Evolutionary conservation across 1,140 invertebrate genomes (phyloP).

Genomic region (Eueides isabella): DNA sequence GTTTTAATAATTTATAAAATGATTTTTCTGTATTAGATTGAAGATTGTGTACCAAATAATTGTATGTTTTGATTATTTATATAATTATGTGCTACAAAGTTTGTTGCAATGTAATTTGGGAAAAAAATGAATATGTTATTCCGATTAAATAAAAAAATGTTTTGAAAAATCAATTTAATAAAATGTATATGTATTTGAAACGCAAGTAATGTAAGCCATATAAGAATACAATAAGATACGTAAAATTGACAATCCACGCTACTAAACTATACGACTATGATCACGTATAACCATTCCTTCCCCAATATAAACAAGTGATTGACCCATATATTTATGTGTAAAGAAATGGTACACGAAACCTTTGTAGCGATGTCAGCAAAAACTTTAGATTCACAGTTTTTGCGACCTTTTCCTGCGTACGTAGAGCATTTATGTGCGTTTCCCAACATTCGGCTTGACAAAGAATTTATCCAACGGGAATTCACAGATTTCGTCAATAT

Average conservation of each 20-base stretch:
- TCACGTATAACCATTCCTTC: conserved; percentile 23
- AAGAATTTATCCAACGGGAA: conserved; percentile 36
- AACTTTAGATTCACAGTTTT: conserved; percentile 42
- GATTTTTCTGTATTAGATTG: too few species aligned
- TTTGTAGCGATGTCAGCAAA: conserved; percentile 49
- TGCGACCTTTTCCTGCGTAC: conserved; percentile 42
- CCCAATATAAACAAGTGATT: conserved; percentile 54
- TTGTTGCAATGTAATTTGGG: too few species aligned
- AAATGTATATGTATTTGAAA: too few species aligned
- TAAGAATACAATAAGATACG: neutral
- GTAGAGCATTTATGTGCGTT: conserved; percentile 24
- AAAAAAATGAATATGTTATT: too few species aligned
- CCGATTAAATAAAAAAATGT: too few species aligned
- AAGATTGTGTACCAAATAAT: too few species aligned
- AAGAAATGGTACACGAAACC: conserved; percentile 29
- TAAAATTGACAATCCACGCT: conserved; percentile 8
- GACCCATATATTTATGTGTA: conserved; percentile 47
- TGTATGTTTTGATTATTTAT: too few species aligned
- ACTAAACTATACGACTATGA: neutral
- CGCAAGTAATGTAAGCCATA: too few species aligned
- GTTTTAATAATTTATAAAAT: neutral
- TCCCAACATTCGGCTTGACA: conserved; percentile 30
- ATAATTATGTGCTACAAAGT: too few species aligned
- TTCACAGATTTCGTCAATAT: neutral
- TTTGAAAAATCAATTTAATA: too few species aligned